Evolutionary conservation across 2,113 vertebrate genomes (phyloP).

Genomic region (Fregetta grallaria): DNA sequence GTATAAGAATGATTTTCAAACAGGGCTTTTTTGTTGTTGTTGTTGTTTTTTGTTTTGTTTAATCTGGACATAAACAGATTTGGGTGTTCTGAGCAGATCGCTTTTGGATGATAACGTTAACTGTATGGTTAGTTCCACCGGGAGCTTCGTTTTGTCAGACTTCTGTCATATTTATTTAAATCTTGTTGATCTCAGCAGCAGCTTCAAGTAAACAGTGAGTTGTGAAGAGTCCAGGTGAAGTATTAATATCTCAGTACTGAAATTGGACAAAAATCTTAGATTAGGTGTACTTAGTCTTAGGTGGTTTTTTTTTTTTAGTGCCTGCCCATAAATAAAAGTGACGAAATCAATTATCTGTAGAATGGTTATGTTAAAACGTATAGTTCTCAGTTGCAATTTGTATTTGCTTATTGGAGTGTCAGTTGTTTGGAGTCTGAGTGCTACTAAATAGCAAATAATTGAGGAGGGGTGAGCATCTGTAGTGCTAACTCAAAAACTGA

Average conservation of each 20-base stretch:
- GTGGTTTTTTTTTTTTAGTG: background rate
- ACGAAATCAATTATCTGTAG: background rate
- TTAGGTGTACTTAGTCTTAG: background rate
- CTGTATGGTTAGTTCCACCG: background rate
- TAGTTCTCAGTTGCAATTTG: background rate
- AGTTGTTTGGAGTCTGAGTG: background rate
- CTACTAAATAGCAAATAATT: background rate
- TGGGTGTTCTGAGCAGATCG: background rate
- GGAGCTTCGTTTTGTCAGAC: background rate
- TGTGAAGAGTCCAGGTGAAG: background rate
- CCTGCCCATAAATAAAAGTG: background rate
- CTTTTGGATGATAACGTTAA: rapidly evolving
- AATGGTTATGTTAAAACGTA: background rate
- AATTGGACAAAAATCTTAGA: background rate
- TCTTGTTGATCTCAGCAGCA: background rate
- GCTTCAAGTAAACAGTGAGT: background rate
- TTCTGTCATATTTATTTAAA: background rate
- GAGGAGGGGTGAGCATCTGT: background rate
- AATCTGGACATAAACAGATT: background rate
- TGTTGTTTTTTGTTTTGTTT: background rate
- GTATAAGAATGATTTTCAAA: background rate
- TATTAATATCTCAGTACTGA: background rate
- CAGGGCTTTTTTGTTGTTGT: background rate
- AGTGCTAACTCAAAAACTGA: background rate
- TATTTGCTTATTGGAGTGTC: background rate